phyloP scores from a whole-genome alignment of 1,140 invertebrate species.

The Drosophila pandora region DNA sequence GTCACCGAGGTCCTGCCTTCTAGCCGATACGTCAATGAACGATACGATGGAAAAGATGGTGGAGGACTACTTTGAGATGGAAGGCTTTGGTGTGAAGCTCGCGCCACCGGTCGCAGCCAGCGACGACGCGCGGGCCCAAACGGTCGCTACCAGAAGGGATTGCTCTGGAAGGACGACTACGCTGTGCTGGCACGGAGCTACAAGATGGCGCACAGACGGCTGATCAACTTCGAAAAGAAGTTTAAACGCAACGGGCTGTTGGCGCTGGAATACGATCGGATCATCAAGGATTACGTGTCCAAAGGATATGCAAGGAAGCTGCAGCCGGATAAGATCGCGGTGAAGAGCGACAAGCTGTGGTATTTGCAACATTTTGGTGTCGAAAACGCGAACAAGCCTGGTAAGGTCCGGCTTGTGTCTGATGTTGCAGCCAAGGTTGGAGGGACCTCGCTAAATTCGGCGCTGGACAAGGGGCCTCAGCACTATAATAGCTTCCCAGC shows the following conservation, averaged over 20 bases:
- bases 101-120: not conserved
- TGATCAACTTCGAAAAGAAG: conserved; percentile 5
- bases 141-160: not conserved
- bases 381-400: conserved; percentile 17
- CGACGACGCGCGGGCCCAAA: not conserved
- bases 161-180: not conserved
- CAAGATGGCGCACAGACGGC: conserved; percentile 3
- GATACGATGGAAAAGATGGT: conserved; percentile 12
- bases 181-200: not conserved
- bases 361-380: conserved; percentile 8
- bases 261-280: conserved; percentile 4
- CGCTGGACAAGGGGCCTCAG: no score
- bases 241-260: conserved; percentile 1
- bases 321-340: not conserved
- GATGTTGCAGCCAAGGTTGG: conserved; percentile 9
- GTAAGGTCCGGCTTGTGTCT: conserved; percentile 2
- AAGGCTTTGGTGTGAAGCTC: conserved; percentile 10
- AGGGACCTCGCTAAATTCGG: no score
- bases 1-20: not conserved
- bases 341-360: not conserved
- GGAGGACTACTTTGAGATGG: conserved; percentile 10
- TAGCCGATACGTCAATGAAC: not conserved
- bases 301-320: conserved; percentile 6
- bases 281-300: no score
- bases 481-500: no score